Evolutionary conservation across 2,113 vertebrate genomes (phyloP), one percentile per base, ranked within the genome.

Genomic region (Etheostoma spectabile): DNA sequence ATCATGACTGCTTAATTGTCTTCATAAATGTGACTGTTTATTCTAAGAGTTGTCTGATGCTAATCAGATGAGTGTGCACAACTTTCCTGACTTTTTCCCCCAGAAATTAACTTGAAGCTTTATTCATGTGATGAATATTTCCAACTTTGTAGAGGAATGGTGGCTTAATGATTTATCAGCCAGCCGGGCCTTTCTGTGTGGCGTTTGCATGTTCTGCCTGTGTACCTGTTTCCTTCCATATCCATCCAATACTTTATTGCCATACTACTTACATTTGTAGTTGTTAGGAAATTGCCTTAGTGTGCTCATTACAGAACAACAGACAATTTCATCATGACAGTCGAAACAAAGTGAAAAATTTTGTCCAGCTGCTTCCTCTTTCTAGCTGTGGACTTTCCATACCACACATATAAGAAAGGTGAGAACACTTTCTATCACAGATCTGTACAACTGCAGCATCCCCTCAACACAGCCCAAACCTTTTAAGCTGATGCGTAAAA

Each of bases 181-280:
- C 68, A 24, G 24, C 67, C 22, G 49, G 5, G 18, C 18, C 38
- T 42, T 42, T 38, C 56, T 80, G 8, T 46, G 42, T 13, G 12
- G 21, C 46, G 22, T 80, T 80, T 80, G 68, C 22, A 68, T 42
- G 12, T 42, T 42, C 38, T 42, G 10, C 10, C 38, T 42, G 38
- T 42, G 38, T 42, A 42, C 2, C 2, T 42, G 38, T 63, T 57
- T 59, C 14, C 56, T 30, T 13, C 53, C 11, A 33, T 15, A 18
- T 33, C 27, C 57, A 60, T 42, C 8, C 8, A 42, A 42, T 11
- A 11, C 38, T 42, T 42, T 42, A 42, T 42, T 42, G 38, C 38
- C 38, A 42, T 42, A 42, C 8, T 42, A 42, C 38, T 42, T 42
- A 42, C 38, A 10, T 42, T 42, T 42, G 38, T 42, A 42, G 38